Percentiles rank a stretch among this genome's conserved stretches.
phyloP scores from a whole-genome alignment of 2,797 vertebrate genomes.

The Acanthurus lineatus region DNA sequence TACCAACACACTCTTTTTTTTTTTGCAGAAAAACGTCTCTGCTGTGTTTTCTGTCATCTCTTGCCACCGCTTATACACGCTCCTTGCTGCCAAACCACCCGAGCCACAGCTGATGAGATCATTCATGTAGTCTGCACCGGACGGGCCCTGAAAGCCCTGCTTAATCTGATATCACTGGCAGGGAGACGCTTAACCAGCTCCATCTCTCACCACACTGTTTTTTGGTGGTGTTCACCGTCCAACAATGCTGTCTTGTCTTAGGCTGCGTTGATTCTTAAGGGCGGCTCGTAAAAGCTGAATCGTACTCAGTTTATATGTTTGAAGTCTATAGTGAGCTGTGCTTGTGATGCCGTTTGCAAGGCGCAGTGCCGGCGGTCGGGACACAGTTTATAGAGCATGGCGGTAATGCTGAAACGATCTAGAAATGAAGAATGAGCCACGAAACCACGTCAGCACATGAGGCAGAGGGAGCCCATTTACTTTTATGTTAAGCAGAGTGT shows the following conservation, averaged over 20 bases:
- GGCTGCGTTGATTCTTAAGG: slow-evolving; percentile 19
- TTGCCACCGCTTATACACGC: slow-evolving; percentile 62
- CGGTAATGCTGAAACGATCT: slow-evolving; percentile 43
- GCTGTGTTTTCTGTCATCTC: slow-evolving; percentile 61
- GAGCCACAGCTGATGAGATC: slow-evolving; percentile 74
- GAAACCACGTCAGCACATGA: slow-evolving; percentile 58
- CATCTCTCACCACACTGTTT: slow-evolving; percentile 49
- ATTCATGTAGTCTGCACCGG: slow-evolving; percentile 49
- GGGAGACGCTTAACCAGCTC: slow-evolving; percentile 32
- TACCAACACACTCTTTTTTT: background rate
- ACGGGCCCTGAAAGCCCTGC: slow-evolving; percentile 49
- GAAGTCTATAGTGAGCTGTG: slow-evolving; percentile 24
- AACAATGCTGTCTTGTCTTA: slow-evolving; percentile 60
- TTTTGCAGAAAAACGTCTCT: slow-evolving; percentile 42
- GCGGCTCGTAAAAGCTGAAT: slow-evolving; percentile 35
- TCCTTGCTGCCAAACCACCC: slow-evolving; percentile 62
- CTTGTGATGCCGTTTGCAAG: slow-evolving; percentile 33
- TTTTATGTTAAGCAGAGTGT: slow-evolving; percentile 55
- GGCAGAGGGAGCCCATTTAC: slow-evolving; percentile 47
- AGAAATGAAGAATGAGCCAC: slow-evolving; percentile 54
- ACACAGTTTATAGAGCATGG: slow-evolving; percentile 57
- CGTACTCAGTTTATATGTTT: slow-evolving; percentile 29
- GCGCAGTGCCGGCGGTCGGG: slow-evolving; percentile 30
- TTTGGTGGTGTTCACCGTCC: slow-evolving; percentile 6
- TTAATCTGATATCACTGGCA: slow-evolving; percentile 67